Evolutionary conservation across 2,797 vertebrate genomes (phyloP).

Genomic region (Neosilurus hyrtlii): DNA sequence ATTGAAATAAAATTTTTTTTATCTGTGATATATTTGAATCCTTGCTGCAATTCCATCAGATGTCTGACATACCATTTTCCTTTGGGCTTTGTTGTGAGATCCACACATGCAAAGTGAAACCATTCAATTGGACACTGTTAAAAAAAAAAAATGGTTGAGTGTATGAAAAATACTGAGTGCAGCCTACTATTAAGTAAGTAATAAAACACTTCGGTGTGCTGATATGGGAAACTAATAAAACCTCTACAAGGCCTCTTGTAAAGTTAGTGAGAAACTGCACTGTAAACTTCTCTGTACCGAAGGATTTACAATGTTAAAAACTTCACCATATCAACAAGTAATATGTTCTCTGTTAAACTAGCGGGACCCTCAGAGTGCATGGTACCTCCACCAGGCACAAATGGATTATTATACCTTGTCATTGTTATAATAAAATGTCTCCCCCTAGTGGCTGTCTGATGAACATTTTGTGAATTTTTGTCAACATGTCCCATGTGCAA

Average conservation of each 20-base stretch:
- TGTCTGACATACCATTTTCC: constrained; percentile 88
- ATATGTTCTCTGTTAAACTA: background rate
- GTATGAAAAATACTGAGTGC: background rate
- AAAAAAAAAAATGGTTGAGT: background rate
- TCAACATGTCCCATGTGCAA: too few relatives aligned
- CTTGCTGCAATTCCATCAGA: background rate
- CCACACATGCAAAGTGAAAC: constrained; percentile 98
- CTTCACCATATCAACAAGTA: background rate
- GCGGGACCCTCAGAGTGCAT: too few relatives aligned
- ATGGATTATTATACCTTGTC: too few relatives aligned
- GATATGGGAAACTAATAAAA: background rate
- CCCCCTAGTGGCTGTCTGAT: too few relatives aligned
- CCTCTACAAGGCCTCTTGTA: background rate
- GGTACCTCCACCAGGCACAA: too few relatives aligned
- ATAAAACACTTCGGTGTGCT: background rate
- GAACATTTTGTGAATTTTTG: too few relatives aligned
- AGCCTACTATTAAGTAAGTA: background rate
- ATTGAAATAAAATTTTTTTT: background rate
- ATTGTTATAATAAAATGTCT: too few relatives aligned
- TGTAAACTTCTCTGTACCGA: background rate
- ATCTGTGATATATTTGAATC: background rate
- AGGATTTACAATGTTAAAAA: background rate
- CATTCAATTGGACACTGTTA: constrained; percentile 94
- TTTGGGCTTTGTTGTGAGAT: constrained; percentile 96
- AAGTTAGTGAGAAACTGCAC: background rate